Base-by-base conservation (phyloP, 2,888 invertebrate species). In the Lumbricus terrestris region DNA sequence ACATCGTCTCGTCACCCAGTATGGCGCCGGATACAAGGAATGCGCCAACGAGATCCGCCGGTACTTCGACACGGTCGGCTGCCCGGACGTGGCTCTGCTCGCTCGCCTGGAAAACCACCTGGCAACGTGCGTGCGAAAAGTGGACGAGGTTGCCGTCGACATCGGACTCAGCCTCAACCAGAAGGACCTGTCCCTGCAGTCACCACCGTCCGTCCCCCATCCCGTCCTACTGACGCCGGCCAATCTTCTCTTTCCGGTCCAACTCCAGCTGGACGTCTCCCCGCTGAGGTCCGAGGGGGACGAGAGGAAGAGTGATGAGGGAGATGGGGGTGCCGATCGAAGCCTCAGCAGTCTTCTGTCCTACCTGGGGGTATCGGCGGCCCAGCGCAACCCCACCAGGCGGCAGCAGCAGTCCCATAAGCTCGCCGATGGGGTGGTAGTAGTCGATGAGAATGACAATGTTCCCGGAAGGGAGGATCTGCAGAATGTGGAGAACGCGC, bases 41-140 rank as follows among this genome's bases (percentile, higher is more conserved):
- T 94, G 94, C 91, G 94, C 94, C 16, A 92, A 92, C 54, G 94
- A 94, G 92, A 94, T 94, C 23, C 92, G 93, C 38, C 93, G 94
- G 37, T 94, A 94, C 91, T 92, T 94, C 37, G 92, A 92, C 54
- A 92, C 93, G 35, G 92, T 93, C 34, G 92, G 93, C 18, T 93
- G 93, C 38, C 92, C 94, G 13, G 93, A 93, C 88, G 91, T 92
- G 3, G 93, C 93, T 40, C 93, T 94, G 33, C 92, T 93, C 88
- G 92, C 92, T 35, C 92, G 93, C 40, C 92, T 94, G 11, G 90
- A 93, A 88, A 92, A 93, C 85, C 94, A 94, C 91, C 92, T 94
- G 42, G 93, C 93, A 29, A 92, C 92, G 90, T 93, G 93, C 90
- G 92, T 93, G 2, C 90, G 90, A 40, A 88, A 82, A 40, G 90